Percentiles rank a stretch among this genome's conserved stretches.
Evolutionary conservation across 2,113 vertebrate species (phyloP).

Genomic region (Pica pica): DNA sequence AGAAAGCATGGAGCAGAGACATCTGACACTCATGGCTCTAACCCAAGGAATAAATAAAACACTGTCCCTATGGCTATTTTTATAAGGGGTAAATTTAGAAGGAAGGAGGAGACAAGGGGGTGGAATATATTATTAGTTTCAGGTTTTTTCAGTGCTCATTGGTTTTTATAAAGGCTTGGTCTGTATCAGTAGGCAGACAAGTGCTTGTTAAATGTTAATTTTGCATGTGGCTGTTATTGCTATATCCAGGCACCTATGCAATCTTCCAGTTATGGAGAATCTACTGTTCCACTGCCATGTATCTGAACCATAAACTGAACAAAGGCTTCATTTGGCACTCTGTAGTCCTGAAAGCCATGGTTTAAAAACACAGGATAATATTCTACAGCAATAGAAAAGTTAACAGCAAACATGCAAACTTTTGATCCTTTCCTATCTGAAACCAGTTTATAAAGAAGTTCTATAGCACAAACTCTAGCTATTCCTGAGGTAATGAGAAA

Average conservation of each 20-base stretch:
- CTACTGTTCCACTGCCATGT: not conserved
- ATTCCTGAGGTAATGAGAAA: not conserved
- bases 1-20: not conserved
- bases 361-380: not conserved
- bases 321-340: not conserved
- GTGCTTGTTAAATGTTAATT: not conserved
- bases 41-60: not conserved
- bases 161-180: not conserved
- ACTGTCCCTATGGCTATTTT: not conserved
- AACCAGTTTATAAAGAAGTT: not conserved
- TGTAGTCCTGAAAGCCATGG: not conserved
- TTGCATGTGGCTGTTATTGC: not conserved
- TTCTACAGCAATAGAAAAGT: not conserved
- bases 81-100: not conserved
- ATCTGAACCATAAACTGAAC: not conserved
- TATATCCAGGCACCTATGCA: not conserved
- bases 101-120: not conserved
- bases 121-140: not conserved
- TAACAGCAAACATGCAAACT: not conserved
- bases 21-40: not conserved
- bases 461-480: not conserved
- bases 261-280: not conserved
- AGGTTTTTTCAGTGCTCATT: not conserved
- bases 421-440: not conserved
- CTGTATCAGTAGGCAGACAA: not conserved